Evolutionary conservation across 2,797 vertebrate species (phyloP).

Genomic region (Notamacropus eugenii): DNA sequence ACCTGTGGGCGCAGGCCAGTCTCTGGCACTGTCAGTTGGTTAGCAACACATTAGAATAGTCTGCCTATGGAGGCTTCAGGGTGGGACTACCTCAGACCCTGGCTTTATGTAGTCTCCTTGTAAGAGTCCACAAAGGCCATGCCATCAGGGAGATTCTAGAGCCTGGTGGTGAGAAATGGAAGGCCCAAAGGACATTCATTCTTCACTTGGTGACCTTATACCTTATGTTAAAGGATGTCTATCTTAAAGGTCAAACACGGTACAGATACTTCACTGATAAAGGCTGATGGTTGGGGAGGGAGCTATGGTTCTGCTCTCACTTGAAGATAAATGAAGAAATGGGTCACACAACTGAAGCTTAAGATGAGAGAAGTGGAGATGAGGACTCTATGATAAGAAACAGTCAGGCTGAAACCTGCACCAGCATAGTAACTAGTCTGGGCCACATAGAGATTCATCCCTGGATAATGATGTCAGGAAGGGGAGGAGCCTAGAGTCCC

Average conservation of each 20-base stretch:
- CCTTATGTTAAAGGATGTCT: not conserved
- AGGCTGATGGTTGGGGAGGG: not conserved
- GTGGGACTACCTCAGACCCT: not conserved
- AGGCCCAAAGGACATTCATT: not conserved
- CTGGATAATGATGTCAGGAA: not conserved
- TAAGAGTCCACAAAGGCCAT: not conserved
- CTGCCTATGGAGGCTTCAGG: not conserved
- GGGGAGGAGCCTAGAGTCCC: not conserved
- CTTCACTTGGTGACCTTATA: not conserved
- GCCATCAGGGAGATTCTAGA: not conserved
- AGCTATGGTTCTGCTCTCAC: not conserved
- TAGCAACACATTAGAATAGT: not conserved
- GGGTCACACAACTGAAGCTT: not conserved
- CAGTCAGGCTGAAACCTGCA: not conserved
- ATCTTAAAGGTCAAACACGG: not conserved
- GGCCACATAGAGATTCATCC: not conserved
- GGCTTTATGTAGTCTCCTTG: not conserved
- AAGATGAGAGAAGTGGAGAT: not conserved
- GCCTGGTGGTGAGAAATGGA: not conserved
- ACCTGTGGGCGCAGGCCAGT: not conserved
- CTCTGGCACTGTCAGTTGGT: not conserved
- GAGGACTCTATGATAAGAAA: not conserved
- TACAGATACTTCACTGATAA: not conserved
- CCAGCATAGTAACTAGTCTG: not conserved
- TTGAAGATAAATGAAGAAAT: not conserved